Percentiles rank a stretch among this genome's conserved stretches.
Conservation (phyloP, 2,113 vertebrate genomes). For the Suricata suricatta region DNA sequence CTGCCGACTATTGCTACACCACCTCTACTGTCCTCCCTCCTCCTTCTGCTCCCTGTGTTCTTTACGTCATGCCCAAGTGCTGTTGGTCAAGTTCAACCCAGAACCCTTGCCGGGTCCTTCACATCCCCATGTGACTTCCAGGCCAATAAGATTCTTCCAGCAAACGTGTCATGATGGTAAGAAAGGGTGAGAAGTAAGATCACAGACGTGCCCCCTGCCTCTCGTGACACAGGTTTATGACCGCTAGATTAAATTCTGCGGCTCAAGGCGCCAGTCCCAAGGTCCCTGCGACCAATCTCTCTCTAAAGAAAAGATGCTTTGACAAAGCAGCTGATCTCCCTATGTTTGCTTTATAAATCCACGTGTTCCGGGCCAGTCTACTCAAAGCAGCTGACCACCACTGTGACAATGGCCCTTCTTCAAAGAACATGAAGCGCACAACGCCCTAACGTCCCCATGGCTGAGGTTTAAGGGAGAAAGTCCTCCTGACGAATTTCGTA, state of each 20-base stretch:
- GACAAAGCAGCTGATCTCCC: not conserved
- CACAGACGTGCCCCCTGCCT: not conserved
- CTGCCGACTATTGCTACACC: accelerated
- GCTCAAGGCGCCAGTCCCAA: not conserved
- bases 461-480: not conserved
- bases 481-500: not conserved
- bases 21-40: accelerated
- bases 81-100: not conserved
- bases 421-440: not conserved
- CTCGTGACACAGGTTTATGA: not conserved
- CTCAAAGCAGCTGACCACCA: not conserved
- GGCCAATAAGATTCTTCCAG: not conserved
- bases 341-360: not conserved
- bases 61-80: not conserved
- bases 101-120: not conserved
- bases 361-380: not conserved
- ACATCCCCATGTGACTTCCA: not conserved
- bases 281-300: not conserved
- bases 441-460: not conserved
- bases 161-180: not conserved
- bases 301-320: not conserved
- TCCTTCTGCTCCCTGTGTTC: not conserved
- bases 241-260: not conserved
- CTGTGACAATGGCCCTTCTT: no score
- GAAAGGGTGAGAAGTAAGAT: not conserved